Base-by-base conservation (phyloP, 2,113 vertebrate species). In the Rhineura floridana region DNA sequence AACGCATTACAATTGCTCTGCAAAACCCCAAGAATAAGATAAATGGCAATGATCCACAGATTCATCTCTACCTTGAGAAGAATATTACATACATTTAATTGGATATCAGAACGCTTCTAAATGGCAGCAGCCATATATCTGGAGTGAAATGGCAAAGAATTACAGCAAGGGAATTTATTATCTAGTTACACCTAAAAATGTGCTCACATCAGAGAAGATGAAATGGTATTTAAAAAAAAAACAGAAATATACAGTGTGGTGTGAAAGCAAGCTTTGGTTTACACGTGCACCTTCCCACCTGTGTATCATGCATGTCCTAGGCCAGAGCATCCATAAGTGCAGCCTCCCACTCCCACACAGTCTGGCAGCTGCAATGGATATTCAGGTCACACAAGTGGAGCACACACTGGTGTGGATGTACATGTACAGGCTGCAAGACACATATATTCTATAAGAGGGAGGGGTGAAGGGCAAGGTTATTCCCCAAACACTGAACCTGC, bases 61-160 rank as follows among this genome's bases (percentile, higher is more conserved):
- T 67, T 62, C 67, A 67, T 65, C 67, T n/a, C 62, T 73, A 10
- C 11, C 89, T 90, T 82, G 78, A 90, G 93, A 90, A 42, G 17
- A 67, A 42, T 76, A 72, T 82, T 75, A 52, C 2, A 33, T 10
- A 85, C 21, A 62, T 36, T 65, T 81, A 90, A 91, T 23, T 90
- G 73, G 75, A 84, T 80, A 87, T 30, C 72, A 89, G 77, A 65
- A 5, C 88, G 17, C 21, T 80, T 70, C 17, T 59, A 55, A 76
- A 91, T 90, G 52, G 25, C 81, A 94, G 90, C 73, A 82, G 70
- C 7, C 28, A 76, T 86, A 82, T 75, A 13, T 55, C 19, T 80
- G 62, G 69, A 39, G 81, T 28, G 12, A 70, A 83, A 89, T 84
- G 80, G n/a, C 23, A 73, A 48, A 92, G 82, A 93, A 88, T 46